phyloP scores from a whole-genome alignment of 1,140 invertebrate genomes.

The Brachionus calyciflorus region DNA sequence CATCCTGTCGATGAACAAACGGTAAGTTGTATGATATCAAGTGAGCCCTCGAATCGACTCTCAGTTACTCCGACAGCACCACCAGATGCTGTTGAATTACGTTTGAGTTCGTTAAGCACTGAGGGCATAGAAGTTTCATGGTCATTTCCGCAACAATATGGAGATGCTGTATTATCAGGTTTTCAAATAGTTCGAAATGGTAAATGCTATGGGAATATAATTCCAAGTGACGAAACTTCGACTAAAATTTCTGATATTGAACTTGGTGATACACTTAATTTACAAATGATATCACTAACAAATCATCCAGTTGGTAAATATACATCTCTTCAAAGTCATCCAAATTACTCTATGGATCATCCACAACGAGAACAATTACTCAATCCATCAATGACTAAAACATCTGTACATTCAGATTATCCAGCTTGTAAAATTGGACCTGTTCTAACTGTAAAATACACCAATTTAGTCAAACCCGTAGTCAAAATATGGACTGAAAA shows the following conservation, averaged over 20 bases:
- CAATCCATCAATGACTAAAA: slow-evolving; percentile 36
- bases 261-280: slow-evolving; percentile 56
- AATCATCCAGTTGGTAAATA: slow-evolving; percentile 57
- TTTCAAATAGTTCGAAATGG: slow-evolving; percentile 61
- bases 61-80: slow-evolving; percentile 56
- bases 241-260: slow-evolving; percentile 55
- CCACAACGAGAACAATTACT: slow-evolving; percentile 48
- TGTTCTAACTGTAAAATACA: slow-evolving; percentile 57
- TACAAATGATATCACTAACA: slow-evolving; percentile 59
- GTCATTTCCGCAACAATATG: slow-evolving; percentile 58
- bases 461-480: slow-evolving; percentile 57
- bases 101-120: slow-evolving; percentile 55
- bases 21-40: slow-evolving; percentile 55
- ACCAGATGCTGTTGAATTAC: slow-evolving; percentile 56
- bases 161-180: slow-evolving; percentile 58
- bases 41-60: slow-evolving; percentile 56
- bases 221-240: slow-evolving; percentile 56
- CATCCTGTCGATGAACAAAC: slow-evolving; percentile 48
- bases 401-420: slow-evolving; percentile 50
- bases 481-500: slow-evolving; percentile 58
- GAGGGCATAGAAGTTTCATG: slow-evolving; percentile 59
- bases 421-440: slow-evolving; percentile 57
- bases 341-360: slow-evolving; percentile 34
- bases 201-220: slow-evolving; percentile 57
- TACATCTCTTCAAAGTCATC: slow-evolving; percentile 35